Conservation (phyloP, 2,888 invertebrate genomes). For the Drosophila aldrichi region DNA sequence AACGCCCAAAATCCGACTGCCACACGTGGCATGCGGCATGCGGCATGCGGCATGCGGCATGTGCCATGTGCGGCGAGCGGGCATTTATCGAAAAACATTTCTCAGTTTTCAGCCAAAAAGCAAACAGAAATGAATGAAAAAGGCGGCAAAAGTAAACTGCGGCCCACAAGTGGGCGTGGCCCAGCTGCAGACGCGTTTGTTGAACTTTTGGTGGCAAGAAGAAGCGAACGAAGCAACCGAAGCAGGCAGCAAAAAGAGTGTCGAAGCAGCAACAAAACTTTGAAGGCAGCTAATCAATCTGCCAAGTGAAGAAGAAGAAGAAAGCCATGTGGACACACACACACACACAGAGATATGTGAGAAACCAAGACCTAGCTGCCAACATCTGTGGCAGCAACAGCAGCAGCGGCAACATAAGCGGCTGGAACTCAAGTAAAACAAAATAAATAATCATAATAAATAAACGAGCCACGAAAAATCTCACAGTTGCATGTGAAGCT, state of each 20-base stretch:
- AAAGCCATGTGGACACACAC: constrained; percentile 43
- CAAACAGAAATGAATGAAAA: constrained; percentile 28
- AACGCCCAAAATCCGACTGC: constrained; percentile 19
- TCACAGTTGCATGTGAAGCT: constrained; percentile 74
- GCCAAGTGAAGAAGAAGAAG: constrained; percentile 19
- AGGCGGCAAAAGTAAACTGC: constrained; percentile 20
- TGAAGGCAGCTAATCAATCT: constrained; percentile 75
- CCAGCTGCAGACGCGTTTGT: constrained; percentile 53
- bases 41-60: neutral
- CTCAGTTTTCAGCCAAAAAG: constrained; percentile 16
- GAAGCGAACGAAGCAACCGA: neutral
- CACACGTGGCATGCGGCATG: constrained; percentile 24
- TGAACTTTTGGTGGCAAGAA: constrained; percentile 55
- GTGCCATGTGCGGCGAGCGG: neutral
- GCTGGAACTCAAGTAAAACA: constrained; percentile 69
- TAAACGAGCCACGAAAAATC: constrained; percentile 79
- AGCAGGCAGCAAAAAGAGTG: constrained; percentile 28
- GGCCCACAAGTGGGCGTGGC: constrained; percentile 63
- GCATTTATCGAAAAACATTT: constrained; percentile 15
- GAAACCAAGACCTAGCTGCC: constrained; percentile 36
- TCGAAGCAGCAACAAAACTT: constrained; percentile 52
- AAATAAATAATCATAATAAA: constrained; percentile 81
- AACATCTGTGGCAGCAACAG: constrained; percentile 68
- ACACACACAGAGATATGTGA: constrained; percentile 11
- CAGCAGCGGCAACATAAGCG: constrained; percentile 25